Conservation (phyloP, 2,888 invertebrate genomes). For the Eutolmus rufibarbis region DNA sequence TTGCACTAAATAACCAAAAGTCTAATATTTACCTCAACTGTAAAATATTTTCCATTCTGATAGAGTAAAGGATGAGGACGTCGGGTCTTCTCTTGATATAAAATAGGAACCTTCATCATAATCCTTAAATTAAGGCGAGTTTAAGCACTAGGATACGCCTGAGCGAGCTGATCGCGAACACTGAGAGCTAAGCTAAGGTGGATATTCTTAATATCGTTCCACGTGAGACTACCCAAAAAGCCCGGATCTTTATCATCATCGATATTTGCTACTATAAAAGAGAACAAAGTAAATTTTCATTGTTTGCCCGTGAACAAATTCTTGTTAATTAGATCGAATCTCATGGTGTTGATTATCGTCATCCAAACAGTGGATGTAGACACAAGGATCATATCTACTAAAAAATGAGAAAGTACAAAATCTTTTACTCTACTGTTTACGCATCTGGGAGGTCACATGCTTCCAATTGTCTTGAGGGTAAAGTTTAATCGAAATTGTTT, state of each 20-base stretch:
- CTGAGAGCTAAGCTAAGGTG: not conserved
- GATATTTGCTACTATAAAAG: slow-evolving; percentile 1
- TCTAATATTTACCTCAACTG: slow-evolving; percentile 45
- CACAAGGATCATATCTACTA: not conserved
- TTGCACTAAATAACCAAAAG: not conserved
- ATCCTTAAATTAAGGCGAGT: not conserved
- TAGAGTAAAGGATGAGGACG: slow-evolving; percentile 48
- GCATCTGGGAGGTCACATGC: not conserved
- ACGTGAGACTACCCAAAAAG: not conserved
- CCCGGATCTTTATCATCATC: not conserved
- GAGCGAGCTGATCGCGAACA: not conserved
- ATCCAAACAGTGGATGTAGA: not conserved
- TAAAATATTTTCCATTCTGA: slow-evolving; percentile 41
- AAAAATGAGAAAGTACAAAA: not conserved
- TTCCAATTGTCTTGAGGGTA: not conserved
- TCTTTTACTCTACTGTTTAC: not conserved
- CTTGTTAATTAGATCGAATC: not conserved
- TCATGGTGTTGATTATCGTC: not conserved
- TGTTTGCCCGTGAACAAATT: not conserved
- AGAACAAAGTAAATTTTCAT: not conserved
- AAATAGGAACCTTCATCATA: slow-evolving; percentile 41
- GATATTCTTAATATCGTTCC: slow-evolving; percentile 1
- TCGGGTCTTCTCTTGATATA: slow-evolving; percentile 45
- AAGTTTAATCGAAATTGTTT: not conserved
- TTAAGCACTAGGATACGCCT: not conserved